A percentile compares a stretch with the other conserved stretches of the same genome.
Conservation (phyloP, 2,797 vertebrate species). For the Phoxinus dragarum region DNA sequence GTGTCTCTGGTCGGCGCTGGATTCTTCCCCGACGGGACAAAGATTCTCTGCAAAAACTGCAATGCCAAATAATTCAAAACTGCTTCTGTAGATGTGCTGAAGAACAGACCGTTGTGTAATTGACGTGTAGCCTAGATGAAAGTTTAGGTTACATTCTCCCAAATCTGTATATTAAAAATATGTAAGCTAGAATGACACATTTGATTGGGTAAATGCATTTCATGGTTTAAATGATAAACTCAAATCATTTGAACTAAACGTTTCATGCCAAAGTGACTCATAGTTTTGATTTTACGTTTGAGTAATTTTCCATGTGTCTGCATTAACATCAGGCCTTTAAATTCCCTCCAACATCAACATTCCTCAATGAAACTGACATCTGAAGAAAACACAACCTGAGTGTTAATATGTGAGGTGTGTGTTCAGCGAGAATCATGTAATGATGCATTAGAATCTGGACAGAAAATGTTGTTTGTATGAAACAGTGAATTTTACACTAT, state of each 20-base stretch:
- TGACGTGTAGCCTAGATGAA: too few species aligned
- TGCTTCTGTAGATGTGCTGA: background rate
- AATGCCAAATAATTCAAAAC: constrained; percentile 80
- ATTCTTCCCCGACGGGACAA: constrained; percentile 91
- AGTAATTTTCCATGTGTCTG: too few species aligned
- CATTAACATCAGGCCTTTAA: too few species aligned
- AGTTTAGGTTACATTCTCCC: background rate
- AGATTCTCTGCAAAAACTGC: constrained; percentile 93
- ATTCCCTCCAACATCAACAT: background rate
- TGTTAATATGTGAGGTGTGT: background rate
- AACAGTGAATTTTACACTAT: background rate
- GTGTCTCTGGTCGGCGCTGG: constrained; percentile 92
- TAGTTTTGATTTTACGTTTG: too few species aligned
- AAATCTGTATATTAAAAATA: background rate
- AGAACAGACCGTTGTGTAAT: background rate
- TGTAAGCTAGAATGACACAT: background rate
- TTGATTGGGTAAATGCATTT: background rate
- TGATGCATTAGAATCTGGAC: background rate
- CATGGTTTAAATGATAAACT: background rate
- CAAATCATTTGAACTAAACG: background rate
- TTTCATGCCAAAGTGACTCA: background rate
- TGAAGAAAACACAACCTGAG: background rate
- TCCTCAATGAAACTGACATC: constrained; percentile 20
- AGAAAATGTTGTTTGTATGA: background rate
- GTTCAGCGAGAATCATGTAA: background rate